These are phyloP conservation scores for Alectoris magna DNA, from an alignment of 2,797 vertebrate species.

Conservation along the genomic window DNA sequence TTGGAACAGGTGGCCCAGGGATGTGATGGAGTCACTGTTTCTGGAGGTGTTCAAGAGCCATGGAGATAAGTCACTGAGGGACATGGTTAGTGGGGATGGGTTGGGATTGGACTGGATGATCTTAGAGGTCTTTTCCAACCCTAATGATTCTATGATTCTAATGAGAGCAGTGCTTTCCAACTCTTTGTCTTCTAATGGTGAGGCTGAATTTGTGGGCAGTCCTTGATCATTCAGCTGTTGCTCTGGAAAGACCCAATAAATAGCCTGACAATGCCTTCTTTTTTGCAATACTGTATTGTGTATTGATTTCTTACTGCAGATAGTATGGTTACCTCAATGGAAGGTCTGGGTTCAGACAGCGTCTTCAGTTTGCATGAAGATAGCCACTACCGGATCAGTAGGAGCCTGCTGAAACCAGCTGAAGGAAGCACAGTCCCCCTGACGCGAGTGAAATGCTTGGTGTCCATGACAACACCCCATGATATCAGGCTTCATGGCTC, in stretches of 20 bases:
- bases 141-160: background rate
- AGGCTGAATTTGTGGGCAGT: background rate
- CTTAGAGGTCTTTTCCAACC: background rate
- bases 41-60: background rate
- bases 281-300: slow-evolving; percentile 16
- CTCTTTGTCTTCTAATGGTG: background rate
- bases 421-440: slow-evolving; percentile 97
- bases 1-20: background rate
- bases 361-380: slow-evolving; percentile 93
- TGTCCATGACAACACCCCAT: slow-evolving; percentile 99
- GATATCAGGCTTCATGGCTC: slow-evolving; percentile 97
- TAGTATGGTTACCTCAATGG: slow-evolving; percentile 92
- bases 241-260: background rate
- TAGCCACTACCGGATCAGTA: slow-evolving; percentile 95
- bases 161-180: background rate
- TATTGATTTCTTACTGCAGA: slow-evolving; percentile 78
- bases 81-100: background rate
- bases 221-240: background rate
- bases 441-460: slow-evolving; percentile 97
- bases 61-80: background rate
- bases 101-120: background rate
- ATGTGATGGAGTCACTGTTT: background rate
- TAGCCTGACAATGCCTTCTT: background rate
- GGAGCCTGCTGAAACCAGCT: slow-evolving; percentile 94
- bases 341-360: slow-evolving; percentile 93